A percentile compares a stretch with the other conserved stretches of the same genome.
These are phyloP conservation scores for Melolontha melolontha DNA, from an alignment of 2,888 invertebrate genomes.

Conservation along the genomic window DNA sequence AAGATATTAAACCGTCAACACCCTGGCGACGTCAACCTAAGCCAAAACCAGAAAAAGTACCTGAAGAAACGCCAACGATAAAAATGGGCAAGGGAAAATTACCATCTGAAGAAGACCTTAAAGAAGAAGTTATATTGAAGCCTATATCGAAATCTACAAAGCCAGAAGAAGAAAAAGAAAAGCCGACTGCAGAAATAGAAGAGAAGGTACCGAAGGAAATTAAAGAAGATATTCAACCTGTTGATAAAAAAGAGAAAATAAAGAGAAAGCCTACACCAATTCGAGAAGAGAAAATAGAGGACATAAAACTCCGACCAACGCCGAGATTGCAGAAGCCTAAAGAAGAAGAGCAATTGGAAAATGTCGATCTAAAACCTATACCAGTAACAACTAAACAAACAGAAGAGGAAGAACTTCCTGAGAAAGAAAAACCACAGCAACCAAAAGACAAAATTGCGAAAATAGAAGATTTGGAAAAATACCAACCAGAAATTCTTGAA, in stretches of 20 bases:
- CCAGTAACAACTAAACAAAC: conserved; percentile 51
- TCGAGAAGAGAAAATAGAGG: conserved; percentile 49
- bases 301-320: conserved; percentile 52
- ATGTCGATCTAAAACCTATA: conserved; percentile 59
- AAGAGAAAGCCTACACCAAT: conserved; percentile 34
- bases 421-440: conserved; percentile 48
- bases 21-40: conserved; percentile 42
- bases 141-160: conserved; percentile 56
- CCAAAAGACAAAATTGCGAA: conserved; percentile 49
- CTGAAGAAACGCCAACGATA: conserved; percentile 49
- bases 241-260: conserved; percentile 45
- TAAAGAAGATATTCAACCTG: conserved; percentile 63
- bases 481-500: conserved; percentile 64
- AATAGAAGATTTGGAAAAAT: conserved; percentile 55
- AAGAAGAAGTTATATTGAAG: conserved; percentile 37
- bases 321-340: conserved; percentile 52
- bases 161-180: conserved; percentile 48
- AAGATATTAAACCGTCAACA: conserved; percentile 51
- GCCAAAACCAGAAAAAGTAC: conserved; percentile 40
- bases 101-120: conserved; percentile 56
- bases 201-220: conserved; percentile 60
- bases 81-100: conserved; percentile 62
- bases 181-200: conserved; percentile 54
- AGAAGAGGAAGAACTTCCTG: conserved; percentile 53
- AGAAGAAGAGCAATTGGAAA: conserved; percentile 58